These are phyloP conservation scores for Cassiopea andromeda DNA, from an alignment of 30 jellyfish, hydroid and myxozoan species.

Conservation along the genomic window DNA sequence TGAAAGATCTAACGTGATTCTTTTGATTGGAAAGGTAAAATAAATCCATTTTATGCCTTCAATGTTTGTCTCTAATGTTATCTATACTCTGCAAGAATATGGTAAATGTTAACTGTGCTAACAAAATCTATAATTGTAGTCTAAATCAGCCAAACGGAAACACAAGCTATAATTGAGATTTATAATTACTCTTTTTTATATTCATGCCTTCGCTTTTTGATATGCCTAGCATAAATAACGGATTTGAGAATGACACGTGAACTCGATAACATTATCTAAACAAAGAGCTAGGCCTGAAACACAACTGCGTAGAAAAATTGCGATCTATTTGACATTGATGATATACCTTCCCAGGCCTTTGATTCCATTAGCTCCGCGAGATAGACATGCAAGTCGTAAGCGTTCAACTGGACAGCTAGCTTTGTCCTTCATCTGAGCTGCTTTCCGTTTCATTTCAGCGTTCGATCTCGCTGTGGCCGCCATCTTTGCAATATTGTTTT, in stretches of 20 bases:
- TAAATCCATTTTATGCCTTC: no score
- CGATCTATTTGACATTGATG: background rate
- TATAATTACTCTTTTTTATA: no score
- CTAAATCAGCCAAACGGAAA: no score
- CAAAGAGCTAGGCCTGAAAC: background rate
- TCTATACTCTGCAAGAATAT: no score
- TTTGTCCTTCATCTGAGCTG: constrained; percentile 60
- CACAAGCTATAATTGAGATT: no score
- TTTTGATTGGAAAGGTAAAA: no score
- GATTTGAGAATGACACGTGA: background rate
- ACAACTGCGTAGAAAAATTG: no score
- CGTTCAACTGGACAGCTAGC: constrained; percentile 91
- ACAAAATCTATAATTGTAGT: no score
- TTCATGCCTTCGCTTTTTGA: no score
- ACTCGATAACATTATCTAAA: background rate
- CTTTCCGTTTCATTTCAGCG: constrained; percentile 86
- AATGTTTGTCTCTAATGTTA: no score
- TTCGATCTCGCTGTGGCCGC: constrained; percentile 95
- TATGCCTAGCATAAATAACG: background rate
- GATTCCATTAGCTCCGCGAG: constrained; percentile 96
- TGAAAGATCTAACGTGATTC: no score
- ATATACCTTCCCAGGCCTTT: constrained; percentile 92
- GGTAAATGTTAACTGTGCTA: no score
- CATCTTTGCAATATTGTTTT: constrained; percentile 53
- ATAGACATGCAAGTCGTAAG: constrained; percentile 86